Percentiles rank a stretch among this genome's conserved stretches.
Conservation (phyloP, 1,140 invertebrate species). For the Drosophila oshimai region DNA sequence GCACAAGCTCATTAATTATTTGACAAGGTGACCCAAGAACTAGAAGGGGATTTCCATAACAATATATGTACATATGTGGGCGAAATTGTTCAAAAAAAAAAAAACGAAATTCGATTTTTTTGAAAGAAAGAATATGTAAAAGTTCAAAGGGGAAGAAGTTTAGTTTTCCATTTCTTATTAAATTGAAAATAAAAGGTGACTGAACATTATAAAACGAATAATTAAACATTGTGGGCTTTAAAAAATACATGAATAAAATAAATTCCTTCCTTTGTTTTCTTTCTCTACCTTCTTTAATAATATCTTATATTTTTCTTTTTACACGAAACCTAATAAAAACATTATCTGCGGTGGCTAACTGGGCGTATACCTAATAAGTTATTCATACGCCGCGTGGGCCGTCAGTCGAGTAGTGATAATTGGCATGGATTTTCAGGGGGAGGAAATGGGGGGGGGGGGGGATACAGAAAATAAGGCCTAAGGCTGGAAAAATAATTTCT, state of each 20-base stretch:
- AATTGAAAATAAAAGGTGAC: too few species aligned
- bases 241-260: too few species aligned
- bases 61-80: background rate
- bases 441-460: background rate
- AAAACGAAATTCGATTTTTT: background rate
- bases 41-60: background rate
- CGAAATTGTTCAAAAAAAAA: too few species aligned
- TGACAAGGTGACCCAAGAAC: slow-evolving; percentile 1
- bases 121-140: too few species aligned
- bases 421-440: background rate
- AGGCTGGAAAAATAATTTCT: background rate
- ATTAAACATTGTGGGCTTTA: too few species aligned
- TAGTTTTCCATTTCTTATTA: too few species aligned
- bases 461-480: background rate
- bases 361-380: slow-evolving; percentile 61
- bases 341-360: slow-evolving; percentile 1
- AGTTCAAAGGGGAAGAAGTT: too few species aligned
- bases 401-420: background rate
- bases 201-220: too few species aligned
- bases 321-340: slow-evolving; percentile 1
- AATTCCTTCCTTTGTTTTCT: background rate
- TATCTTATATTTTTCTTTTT: background rate
- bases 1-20: slow-evolving; percentile 54
- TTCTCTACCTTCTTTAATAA: too few species aligned
- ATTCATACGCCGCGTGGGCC: slow-evolving; percentile 49